Evolutionary conservation across 2,888 invertebrate genomes (phyloP), one percentile per base, ranked within the genome.

Genomic region (Mythimna impura): DNA sequence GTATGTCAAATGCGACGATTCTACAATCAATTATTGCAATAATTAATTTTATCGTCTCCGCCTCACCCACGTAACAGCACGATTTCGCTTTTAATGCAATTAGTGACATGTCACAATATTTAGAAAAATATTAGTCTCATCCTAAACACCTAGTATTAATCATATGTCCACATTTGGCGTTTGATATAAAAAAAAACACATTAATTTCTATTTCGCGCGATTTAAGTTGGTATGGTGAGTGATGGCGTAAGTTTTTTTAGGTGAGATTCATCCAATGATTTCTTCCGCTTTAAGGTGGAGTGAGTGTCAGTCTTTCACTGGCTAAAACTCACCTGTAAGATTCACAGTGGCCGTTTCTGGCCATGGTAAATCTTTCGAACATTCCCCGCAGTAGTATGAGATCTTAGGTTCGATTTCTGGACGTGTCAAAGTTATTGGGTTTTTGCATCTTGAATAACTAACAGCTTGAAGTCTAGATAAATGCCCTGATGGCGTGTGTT

Each of bases 31-130:
- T 79, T 83, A 79, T 81, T 69, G 54, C 36, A 66, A 78, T 80
- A 82, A 84, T 89, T 84, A 89, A 87, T 89, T 84, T 80, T 76
- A 60, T 75, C 67, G 78, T 69, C 80, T 76, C 73, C 67, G 76
- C 25, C 14, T 47, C 60, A 79, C 90, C 90, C 87, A 91, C 90
- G 77, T 66, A n/a, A 67, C 52, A 58, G 74, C 90, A 90, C 89
- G 90, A 90, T 83, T 88, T 89, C 83, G 81, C 78, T 83, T 73
- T 85, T 83, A 84, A 86, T 86, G 66, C 68, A 78, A 81, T 81
- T 82, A 84, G 79, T 78, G 73, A 85, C 77, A 84, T 87, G 89
- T 89, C 90, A 90, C 86, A 88, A 87, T 84, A 84, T 81, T 80
- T 64, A 36, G 61, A 82, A 84, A 85, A 85, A 86, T 86, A 87